Conservation (phyloP, 2,113 vertebrate species). For the Apus apus region DNA sequence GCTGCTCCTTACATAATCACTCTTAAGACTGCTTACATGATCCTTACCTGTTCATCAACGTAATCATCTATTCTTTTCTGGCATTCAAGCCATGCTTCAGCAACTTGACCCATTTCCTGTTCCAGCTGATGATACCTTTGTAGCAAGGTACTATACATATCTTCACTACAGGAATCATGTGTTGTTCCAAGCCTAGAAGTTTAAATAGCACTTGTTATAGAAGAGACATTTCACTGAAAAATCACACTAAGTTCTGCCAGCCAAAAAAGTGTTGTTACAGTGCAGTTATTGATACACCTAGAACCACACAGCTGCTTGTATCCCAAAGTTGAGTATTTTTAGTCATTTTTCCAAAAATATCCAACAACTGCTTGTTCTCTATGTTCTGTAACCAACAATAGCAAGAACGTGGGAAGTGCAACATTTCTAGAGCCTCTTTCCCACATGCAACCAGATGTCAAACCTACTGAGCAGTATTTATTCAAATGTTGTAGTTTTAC, state of each 20-base stretch:
- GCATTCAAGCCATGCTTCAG: conserved; percentile 93
- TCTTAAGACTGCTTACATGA: not conserved
- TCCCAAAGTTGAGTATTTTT: not conserved
- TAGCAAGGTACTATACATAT: conserved; percentile 88
- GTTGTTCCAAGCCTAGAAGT: conserved; percentile 86
- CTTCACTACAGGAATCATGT: conserved; percentile 90
- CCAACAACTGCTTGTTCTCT: not conserved
- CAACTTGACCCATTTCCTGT: conserved; percentile 89
- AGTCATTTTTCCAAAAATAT: not conserved
- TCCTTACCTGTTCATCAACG: conserved; percentile 93
- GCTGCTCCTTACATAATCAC: not conserved
- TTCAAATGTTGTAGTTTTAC: not conserved
- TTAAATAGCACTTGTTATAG: conserved; percentile 21
- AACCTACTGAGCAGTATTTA: not conserved
- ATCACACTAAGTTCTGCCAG: not conserved
- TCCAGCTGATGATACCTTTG: conserved; percentile 91
- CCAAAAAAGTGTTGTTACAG: not conserved
- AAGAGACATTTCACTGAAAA: not conserved
- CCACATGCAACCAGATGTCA: not conserved
- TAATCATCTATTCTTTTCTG: conserved; percentile 97
- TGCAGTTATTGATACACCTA: not conserved
- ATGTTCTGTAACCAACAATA: conserved; percentile 6
- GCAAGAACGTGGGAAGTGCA: conserved; percentile 25
- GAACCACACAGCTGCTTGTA: not conserved
- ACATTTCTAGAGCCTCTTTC: conserved; percentile 2